Evolutionary conservation across 2,113 vertebrate species (phyloP).

Genomic region (Rhea americana): DNA sequence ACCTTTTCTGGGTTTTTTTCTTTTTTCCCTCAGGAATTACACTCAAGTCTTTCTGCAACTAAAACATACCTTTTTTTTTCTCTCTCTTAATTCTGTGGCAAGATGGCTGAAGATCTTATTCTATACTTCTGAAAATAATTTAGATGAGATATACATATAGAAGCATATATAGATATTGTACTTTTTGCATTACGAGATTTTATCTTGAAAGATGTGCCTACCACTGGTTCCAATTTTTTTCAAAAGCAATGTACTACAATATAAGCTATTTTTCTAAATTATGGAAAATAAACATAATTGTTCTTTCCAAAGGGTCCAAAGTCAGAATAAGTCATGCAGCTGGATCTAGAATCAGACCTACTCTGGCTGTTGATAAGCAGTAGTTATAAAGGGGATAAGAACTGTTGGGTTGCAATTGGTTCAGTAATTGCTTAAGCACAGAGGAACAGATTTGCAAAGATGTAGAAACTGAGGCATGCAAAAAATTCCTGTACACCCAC

Average conservation of each 20-base stretch:
- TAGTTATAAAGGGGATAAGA: not conserved
- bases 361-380: not conserved
- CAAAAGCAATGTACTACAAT: not conserved
- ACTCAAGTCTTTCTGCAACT: not conserved
- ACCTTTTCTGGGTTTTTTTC: not conserved
- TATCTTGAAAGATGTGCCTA: not conserved
- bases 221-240: not conserved
- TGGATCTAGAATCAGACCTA: not conserved
- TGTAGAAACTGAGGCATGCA: not conserved
- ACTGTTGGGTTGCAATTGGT: accelerated
- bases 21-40: not conserved
- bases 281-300: not conserved
- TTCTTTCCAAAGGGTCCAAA: not conserved
- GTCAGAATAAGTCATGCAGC: not conserved
- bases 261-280: not conserved
- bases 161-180: not conserved
- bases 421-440: not conserved
- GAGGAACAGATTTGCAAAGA: not conserved
- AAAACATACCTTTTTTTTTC: not conserved
- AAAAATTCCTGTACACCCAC: not conserved
- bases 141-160: not conserved
- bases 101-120: not conserved
- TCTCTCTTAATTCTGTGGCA: not conserved
- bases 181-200: not conserved
- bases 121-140: not conserved